A percentile compares a stretch with the other conserved stretches of the same genome.
These are phyloP conservation scores for Diadophis punctatus DNA, from an alignment of 2,113 vertebrate genomes.

Conservation along the genomic window DNA sequence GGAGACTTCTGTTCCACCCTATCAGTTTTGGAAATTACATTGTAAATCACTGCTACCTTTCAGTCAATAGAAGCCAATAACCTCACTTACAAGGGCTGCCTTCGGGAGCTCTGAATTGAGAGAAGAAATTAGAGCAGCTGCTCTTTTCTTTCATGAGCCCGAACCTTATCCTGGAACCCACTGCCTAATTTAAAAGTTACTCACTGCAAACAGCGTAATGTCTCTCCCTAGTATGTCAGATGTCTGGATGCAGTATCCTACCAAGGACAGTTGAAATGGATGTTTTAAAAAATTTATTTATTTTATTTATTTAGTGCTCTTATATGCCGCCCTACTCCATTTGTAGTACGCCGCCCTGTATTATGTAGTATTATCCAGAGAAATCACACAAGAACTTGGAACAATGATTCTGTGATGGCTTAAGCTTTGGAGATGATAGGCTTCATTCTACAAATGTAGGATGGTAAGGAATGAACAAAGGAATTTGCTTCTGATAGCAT, in stretches of 20 bases:
- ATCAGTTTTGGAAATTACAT: conserved; percentile 52
- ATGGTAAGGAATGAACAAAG: not conserved
- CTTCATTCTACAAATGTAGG: not conserved
- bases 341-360: no score
- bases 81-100: not conserved
- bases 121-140: not conserved
- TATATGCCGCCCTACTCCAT: no score
- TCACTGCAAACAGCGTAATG: not conserved
- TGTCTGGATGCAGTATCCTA: not conserved
- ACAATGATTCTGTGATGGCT: not conserved
- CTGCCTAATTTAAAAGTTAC: not conserved
- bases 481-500: not conserved
- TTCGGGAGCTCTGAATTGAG: not conserved
- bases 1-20: conserved; percentile 35
- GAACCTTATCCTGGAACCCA: not conserved
- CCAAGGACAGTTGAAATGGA: not conserved
- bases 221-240: not conserved
- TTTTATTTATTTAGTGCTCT: no score
- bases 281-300: not conserved
- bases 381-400: not conserved
- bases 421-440: not conserved
- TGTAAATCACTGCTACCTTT: conserved; percentile 35
- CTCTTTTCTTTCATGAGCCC: not conserved
- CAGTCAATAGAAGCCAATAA: conserved; percentile 16
- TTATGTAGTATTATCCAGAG: not conserved